Evolutionary conservation across 2,797 vertebrate genomes (phyloP), one percentile per base, ranked within the genome.

Genomic region (Pseudochirops corinnae): DNA sequence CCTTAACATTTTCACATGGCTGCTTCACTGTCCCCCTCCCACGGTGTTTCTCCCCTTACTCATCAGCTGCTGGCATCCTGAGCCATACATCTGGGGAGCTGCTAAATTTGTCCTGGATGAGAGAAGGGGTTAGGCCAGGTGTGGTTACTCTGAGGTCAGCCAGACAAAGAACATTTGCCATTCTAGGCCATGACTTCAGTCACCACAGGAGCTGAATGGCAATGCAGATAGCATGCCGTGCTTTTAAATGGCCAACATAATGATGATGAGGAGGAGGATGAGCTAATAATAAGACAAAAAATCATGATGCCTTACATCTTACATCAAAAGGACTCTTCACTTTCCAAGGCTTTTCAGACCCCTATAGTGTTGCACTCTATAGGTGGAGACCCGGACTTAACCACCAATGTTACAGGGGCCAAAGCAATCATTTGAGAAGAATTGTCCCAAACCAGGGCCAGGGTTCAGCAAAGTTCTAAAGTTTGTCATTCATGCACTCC

Each of bases 81-180:
- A 91, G 53, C 90, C 52, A 91, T 53, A 91, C 55, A 91, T 55
- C 90, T 53, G 55, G 28, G 31, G 95, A 96, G 97, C 26, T 95
- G 96, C 96, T 95, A 96, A 95, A 55, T 97, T 97, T 97, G 96
- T 96, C 97, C 58, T 91, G 94, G 33, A 91, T 24, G 0, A 60
- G 31, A 94, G 91, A 29, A 39, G 13, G 21, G 33, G 82, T 21
- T 39, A 52, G 93, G 87, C 90, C 91, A 56, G 91, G 55, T 93
- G 53, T 93, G 56, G 91, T 39, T 95, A 33, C 28, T 9, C 53
- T 3, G n/a, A 94, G 92, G 92, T 95, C 92, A 94, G 13, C 24
- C 18, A n/a, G 91, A 56, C 57, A 53, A 93, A 92, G 96, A 82
- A 67, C 12, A 0, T 96, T 94, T 96, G 90, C 57, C 91, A 39